Evolutionary conservation across 1,140 invertebrate species (phyloP).

Genomic region (Mamestra configurata): DNA sequence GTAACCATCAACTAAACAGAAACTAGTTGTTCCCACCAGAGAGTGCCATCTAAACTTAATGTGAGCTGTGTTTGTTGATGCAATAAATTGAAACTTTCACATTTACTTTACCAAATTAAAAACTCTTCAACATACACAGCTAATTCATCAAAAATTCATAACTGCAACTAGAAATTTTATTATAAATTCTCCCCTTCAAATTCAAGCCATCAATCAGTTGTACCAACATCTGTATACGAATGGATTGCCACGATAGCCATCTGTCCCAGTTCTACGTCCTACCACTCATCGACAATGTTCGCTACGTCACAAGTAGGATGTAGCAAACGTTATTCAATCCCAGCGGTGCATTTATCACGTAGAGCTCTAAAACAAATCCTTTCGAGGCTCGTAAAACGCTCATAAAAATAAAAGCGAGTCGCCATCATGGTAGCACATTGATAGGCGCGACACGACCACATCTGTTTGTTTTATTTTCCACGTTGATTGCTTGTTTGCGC

Average conservation of each 20-base stretch:
- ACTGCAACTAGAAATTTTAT: background rate
- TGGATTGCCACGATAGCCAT: background rate
- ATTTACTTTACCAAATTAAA: background rate
- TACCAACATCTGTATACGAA: background rate
- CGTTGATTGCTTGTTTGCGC: conserved; percentile 49
- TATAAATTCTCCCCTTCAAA: background rate
- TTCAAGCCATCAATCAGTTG: background rate
- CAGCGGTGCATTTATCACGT: conserved; percentile 44
- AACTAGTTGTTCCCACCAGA: background rate
- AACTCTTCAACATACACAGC: background rate
- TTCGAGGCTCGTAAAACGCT: conserved; percentile 38
- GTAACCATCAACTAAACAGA: too few species aligned
- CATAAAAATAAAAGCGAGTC: conserved; percentile 49
- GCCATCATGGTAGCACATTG: conserved; percentile 40
- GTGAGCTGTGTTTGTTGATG: background rate
- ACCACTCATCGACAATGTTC: background rate
- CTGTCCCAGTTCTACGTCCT: background rate
- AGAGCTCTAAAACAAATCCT: conserved; percentile 48
- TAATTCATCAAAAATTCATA: background rate
- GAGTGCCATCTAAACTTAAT: background rate
- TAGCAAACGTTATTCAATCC: conserved; percentile 47
- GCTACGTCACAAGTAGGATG: conserved; percentile 13
- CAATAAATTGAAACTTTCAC: background rate
- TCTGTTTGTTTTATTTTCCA: conserved; percentile 52
- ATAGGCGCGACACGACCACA: conserved; percentile 48